Conservation (phyloP, 2,888 invertebrate species). For the Sesamia inferens region DNA sequence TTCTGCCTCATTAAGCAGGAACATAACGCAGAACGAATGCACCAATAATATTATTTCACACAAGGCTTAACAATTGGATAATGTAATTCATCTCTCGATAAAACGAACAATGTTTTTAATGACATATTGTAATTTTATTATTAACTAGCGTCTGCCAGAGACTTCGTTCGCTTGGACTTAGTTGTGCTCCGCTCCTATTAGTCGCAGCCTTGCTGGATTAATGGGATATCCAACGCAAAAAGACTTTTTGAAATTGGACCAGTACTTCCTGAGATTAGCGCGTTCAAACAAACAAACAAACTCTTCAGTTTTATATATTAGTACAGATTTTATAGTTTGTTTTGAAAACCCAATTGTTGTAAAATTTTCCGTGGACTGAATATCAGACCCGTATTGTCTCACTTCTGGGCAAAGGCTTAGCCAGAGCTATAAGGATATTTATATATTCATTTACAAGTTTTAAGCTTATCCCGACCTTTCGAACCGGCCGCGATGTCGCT, state of each 20-base stretch:
- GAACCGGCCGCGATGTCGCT: not conserved
- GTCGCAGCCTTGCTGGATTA: no score
- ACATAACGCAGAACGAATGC: constrained; percentile 27
- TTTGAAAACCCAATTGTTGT: not conserved
- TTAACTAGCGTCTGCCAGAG: no score
- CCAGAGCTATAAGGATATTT: not conserved
- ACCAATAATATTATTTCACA: constrained; percentile 34
- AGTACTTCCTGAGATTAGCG: no score
- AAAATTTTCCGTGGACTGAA: not conserved
- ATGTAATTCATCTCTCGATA: constrained; percentile 30
- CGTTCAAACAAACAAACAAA: no score
- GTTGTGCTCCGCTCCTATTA: no score
- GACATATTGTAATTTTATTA: not conserved
- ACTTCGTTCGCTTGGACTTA: no score
- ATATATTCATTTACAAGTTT: no score
- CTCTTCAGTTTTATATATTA: no score
- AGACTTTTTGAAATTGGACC: no score
- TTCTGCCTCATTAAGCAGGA: constrained; percentile 29
- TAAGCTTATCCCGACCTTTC: not conserved
- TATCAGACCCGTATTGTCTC: not conserved
- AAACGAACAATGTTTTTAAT: constrained; percentile 25
- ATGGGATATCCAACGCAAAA: no score
- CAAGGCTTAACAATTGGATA: constrained; percentile 16
- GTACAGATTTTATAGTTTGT: not conserved
- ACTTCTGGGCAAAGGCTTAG: not conserved